Conservation (phyloP, 2,888 invertebrate species). For the Pandemis corylana region DNA sequence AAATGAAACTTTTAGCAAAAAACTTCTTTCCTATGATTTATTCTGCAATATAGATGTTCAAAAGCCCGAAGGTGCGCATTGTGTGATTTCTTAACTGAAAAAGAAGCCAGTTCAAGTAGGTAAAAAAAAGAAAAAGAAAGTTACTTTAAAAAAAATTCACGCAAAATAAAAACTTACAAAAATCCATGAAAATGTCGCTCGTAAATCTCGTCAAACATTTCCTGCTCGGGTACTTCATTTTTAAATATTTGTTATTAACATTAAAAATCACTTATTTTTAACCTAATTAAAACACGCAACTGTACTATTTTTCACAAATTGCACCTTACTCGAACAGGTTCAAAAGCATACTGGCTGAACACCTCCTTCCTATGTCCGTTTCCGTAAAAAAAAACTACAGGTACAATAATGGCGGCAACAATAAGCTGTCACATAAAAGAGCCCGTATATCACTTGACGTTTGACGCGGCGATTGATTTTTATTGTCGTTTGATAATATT, state of each 20-base stretch:
- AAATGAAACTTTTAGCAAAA: too few species aligned
- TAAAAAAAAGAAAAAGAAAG: not conserved
- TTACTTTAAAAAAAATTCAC: not conserved
- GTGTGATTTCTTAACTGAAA: too few species aligned
- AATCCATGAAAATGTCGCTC: constrained; percentile 62
- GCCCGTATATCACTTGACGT: constrained; percentile 64
- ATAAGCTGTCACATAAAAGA: constrained; percentile 47
- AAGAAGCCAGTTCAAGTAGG: too few species aligned
- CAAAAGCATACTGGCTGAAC: constrained; percentile 72
- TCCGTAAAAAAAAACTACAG: constrained; percentile 75
- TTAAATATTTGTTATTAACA: constrained; percentile 43
- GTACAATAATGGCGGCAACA: constrained; percentile 62
- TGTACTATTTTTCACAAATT: constrained; percentile 49
- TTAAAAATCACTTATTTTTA: constrained; percentile 38
- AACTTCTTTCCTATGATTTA: too few species aligned
- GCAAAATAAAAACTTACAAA: constrained; percentile 61
- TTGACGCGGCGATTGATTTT: constrained; percentile 58
- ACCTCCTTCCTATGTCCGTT: constrained; percentile 76
- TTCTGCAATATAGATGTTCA: too few species aligned
- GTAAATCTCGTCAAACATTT: constrained; percentile 61
- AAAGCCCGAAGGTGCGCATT: too few species aligned
- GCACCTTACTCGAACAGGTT: constrained; percentile 79
- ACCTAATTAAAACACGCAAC: constrained; percentile 38
- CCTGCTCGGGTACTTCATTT: constrained; percentile 76
- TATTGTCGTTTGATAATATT: constrained; percentile 58